Evolutionary conservation across 2,797 vertebrate genomes (phyloP).

Genomic region (Tinamus major): DNA sequence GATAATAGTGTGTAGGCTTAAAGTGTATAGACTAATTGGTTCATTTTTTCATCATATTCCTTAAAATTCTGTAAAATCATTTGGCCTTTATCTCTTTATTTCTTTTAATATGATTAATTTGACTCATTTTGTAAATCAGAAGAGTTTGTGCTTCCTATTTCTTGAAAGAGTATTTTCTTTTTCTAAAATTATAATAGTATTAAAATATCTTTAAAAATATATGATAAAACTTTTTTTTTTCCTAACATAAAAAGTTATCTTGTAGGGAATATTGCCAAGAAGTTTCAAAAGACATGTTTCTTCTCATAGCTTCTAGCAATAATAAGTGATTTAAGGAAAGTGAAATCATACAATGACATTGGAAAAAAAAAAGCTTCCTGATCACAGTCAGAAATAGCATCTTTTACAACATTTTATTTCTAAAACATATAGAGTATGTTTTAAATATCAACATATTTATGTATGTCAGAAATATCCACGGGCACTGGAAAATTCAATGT

Average conservation of each 20-base stretch:
- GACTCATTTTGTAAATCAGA: background rate
- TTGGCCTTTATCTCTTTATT: background rate
- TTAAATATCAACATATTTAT: too few species aligned
- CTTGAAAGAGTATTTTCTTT: background rate
- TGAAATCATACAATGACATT: background rate
- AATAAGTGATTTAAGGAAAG: background rate
- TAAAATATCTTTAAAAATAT: background rate
- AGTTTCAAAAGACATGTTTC: background rate
- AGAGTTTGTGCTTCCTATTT: background rate
- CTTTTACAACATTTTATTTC: background rate
- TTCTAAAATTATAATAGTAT: background rate
- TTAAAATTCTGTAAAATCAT: background rate
- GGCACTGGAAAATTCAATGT: background rate
- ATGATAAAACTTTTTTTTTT: background rate
- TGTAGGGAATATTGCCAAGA: background rate
- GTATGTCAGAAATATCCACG: background rate
- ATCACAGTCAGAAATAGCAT: background rate
- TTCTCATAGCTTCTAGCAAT: background rate
- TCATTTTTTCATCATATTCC: background rate
- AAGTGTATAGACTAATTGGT: fast-evolving
- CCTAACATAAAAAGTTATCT: background rate
- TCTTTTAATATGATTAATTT: background rate
- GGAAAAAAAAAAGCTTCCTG: background rate
- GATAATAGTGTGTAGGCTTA: background rate
- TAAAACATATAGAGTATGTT: background rate